Percentiles rank a stretch among this genome's conserved stretches.
phyloP scores from a whole-genome alignment of 2,113 vertebrate species.

The Hydrolagus affinis region DNA sequence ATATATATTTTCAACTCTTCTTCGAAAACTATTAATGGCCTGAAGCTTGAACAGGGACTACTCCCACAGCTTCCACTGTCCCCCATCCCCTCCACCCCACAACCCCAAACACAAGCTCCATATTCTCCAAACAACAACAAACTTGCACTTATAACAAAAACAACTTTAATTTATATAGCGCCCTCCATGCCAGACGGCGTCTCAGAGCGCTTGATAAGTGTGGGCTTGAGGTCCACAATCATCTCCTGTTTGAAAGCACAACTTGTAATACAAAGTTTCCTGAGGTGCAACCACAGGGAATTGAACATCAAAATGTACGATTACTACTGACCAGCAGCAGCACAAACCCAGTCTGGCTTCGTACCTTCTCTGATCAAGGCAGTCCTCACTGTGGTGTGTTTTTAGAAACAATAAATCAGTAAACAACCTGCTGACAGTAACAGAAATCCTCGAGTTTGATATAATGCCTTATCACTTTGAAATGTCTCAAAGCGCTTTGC shows the following conservation, averaged over 20 bases:
- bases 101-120: too few relatives aligned
- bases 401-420: slow-evolving; percentile 11
- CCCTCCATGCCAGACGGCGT: too few relatives aligned
- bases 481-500: background rate
- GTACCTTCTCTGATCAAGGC: background rate
- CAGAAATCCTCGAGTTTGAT: too few relatives aligned
- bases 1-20: background rate
- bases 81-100: too few relatives aligned
- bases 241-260: slow-evolving; percentile 14
- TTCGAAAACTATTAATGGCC: too few relatives aligned
- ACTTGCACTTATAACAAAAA: too few relatives aligned
- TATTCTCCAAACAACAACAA: too few relatives aligned
- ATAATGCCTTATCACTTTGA: background rate
- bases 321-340: slow-evolving; percentile 18
- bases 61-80: too few relatives aligned
- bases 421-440: background rate
- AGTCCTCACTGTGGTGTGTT: slow-evolving; percentile 11
- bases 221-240: too few relatives aligned
- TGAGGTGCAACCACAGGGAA: background rate
- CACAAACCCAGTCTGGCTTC: slow-evolving; percentile 19
- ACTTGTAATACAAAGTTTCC: background rate
- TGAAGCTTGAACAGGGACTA: too few relatives aligned
- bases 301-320: slow-evolving; percentile 17
- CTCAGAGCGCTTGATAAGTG: too few relatives aligned
- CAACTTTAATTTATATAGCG: too few relatives aligned